A percentile compares a stretch with the other conserved stretches of the same genome.
phyloP scores from a whole-genome alignment of 2,797 vertebrate species.

The Cuculus canorus region DNA sequence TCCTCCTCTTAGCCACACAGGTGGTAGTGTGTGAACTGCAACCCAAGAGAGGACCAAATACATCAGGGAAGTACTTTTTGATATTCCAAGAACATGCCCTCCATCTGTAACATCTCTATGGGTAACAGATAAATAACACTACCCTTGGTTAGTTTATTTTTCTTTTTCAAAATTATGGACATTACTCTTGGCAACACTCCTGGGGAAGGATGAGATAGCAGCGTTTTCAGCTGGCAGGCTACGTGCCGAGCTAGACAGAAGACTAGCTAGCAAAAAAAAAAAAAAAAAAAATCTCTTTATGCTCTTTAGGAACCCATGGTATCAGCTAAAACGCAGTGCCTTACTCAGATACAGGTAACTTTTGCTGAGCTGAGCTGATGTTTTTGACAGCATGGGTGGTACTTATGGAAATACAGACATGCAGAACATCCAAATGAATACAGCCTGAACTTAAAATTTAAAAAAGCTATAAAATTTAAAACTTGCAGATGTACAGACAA shows the following conservation, averaged over 20 bases:
- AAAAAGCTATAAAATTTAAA: not conserved
- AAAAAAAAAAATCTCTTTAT: not conserved
- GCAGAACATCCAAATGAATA: not conserved
- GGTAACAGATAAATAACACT: not conserved
- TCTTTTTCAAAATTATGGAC: not conserved
- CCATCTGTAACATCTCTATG: not conserved
- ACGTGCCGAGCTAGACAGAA: not conserved
- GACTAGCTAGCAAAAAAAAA: not conserved
- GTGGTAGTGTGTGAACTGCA: accelerated
- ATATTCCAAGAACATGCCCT: not conserved
- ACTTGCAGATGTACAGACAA: not conserved
- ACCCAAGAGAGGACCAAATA: not conserved
- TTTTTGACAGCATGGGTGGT: not conserved
- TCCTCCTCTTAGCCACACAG: not conserved
- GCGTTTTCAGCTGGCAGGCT: not conserved
- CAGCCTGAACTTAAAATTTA: not conserved
- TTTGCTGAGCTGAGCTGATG: not conserved
- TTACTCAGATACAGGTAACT: not conserved
- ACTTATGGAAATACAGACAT: not conserved
- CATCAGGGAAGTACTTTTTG: not conserved
- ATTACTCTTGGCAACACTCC: not conserved
- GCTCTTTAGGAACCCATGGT: not conserved
- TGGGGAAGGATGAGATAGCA: not conserved
- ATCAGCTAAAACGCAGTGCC: not conserved
- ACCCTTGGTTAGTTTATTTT: not conserved